Percentiles rank a stretch among this genome's conserved stretches.
Evolutionary conservation across 1,140 invertebrate genomes (phyloP).

Genomic region (Plutomurus gul): DNA sequence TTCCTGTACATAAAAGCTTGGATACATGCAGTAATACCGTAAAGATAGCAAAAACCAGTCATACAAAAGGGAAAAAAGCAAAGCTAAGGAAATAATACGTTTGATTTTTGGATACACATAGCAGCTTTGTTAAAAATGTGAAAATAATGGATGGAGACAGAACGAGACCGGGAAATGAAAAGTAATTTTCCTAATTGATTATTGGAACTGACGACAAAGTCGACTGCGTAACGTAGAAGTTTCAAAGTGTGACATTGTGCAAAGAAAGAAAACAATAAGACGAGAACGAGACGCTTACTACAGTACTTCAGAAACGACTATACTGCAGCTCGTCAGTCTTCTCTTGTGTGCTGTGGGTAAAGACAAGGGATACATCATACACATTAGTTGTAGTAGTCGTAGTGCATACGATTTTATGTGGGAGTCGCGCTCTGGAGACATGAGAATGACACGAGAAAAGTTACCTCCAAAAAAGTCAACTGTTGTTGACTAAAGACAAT

Average conservation of each 20-base stretch:
- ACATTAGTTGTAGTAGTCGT: no score
- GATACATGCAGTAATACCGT: no score
- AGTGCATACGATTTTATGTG: neutral
- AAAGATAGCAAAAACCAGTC: no score
- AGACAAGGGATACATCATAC: neutral
- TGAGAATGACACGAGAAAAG: neutral
- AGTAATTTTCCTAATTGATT: slow-evolving; percentile 22
- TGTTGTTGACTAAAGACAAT: no score
- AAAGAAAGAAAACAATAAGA: neutral
- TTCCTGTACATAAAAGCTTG: no score
- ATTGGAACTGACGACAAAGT: neutral
- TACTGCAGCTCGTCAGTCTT: no score
- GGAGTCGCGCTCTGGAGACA: neutral
- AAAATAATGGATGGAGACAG: neutral
- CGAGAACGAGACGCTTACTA: neutral
- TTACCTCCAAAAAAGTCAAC: no score
- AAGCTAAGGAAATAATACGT: no score
- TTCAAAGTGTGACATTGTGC: neutral
- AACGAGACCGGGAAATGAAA: neutral
- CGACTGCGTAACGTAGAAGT: neutral
- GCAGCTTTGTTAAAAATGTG: no score
- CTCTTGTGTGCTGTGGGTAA: neutral
- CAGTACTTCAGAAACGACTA: no score
- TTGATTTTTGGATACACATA: no score
- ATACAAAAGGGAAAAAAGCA: no score